Percentiles rank a stretch among this genome's conserved stretches.
These are phyloP conservation scores for Upupa epops DNA, from an alignment of 2,113 vertebrate species.

Conservation along the genomic window DNA sequence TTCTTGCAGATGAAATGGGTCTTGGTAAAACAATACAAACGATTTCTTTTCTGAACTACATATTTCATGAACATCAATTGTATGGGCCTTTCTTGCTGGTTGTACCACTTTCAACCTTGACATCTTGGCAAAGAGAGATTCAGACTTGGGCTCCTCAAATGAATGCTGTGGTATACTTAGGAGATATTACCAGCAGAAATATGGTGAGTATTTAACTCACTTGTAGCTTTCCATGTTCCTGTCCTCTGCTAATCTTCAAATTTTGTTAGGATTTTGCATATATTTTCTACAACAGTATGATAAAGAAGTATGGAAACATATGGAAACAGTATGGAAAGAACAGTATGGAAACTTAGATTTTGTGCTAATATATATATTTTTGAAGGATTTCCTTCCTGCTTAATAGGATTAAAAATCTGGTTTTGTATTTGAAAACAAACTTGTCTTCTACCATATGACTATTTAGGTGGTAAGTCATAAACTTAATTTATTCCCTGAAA, in stretches of 20 bases:
- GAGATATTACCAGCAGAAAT: constrained; percentile 95
- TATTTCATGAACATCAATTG: constrained; percentile 93
- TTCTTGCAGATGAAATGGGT: constrained; percentile 98
- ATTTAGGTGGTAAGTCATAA: not conserved
- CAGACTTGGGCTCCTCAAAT: constrained; percentile 93
- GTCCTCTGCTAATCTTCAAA: not conserved
- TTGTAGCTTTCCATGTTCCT: not conserved
- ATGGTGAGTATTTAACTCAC: constrained; percentile 80
- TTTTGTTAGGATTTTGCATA: not conserved
- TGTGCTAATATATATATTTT: not conserved
- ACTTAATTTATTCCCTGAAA: not conserved
- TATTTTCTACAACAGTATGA: too few species aligned
- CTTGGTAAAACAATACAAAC: constrained; percentile 99
- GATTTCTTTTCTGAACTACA: constrained; percentile 93
- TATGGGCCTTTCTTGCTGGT: constrained; percentile 95
- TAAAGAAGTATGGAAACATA: too few species aligned
- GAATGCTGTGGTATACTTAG: constrained; percentile 96
- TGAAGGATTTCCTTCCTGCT: not conserved
- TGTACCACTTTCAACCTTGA: constrained; percentile 96
- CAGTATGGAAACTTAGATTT: not conserved
- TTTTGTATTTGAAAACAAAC: not conserved
- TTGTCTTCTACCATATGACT: not conserved
- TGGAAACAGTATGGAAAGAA: not conserved
- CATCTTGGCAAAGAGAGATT: constrained; percentile 92
- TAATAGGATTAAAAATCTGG: not conserved